Evolutionary conservation across 30 jellyfish, hydroid and myxozoan species (phyloP), one percentile per base, ranked within the genome.

Genomic region (Nemopilema nomurai): DNA sequence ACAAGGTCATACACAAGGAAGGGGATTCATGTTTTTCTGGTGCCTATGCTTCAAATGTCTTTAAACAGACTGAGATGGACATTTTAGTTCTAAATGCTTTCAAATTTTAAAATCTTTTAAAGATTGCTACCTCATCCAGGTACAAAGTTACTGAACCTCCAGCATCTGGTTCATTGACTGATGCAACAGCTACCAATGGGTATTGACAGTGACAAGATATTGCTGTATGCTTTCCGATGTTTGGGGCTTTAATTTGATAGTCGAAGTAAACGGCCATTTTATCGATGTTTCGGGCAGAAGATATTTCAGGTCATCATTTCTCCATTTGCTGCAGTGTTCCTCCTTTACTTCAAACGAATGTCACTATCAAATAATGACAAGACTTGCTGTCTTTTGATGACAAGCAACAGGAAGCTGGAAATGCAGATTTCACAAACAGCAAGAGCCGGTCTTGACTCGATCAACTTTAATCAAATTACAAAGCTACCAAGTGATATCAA

Each of bases 201-300:
- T 64, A 94, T 28, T 72, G 91, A 22, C 71, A 30, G 69, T 94
- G 99, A 84, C 99, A 94, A 6, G 99, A 77, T 1, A 90, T 71
- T 52, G 70, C 17, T 28, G 76, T 49, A 62, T 90, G 96, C 30
- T 67, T 80, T 49, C 91, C 94, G 26, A 76, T 88, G 21, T 89
- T 77, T 30, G 91, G 96, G n/a, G 96, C 71, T 24, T 79, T 68
- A 27, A 90, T 80, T 75, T 86, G 84, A 76, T 94, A 94, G 71
- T 94, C 99, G 73, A 94, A 94, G 71, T 94, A 94, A 24, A 94
- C 99, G 13, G 99, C 99, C 99, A 94, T 94, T 32, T 1, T 66
- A 1, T 9, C 3, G 1, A 21, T 1, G 8, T 27, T 78, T 62
- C 49, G 20, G 21, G 50, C 67, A 9, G 19, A 18, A 53, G 21